phyloP scores from a whole-genome alignment of 1,140 invertebrate species.

The Oncopeltus fasciatus region DNA sequence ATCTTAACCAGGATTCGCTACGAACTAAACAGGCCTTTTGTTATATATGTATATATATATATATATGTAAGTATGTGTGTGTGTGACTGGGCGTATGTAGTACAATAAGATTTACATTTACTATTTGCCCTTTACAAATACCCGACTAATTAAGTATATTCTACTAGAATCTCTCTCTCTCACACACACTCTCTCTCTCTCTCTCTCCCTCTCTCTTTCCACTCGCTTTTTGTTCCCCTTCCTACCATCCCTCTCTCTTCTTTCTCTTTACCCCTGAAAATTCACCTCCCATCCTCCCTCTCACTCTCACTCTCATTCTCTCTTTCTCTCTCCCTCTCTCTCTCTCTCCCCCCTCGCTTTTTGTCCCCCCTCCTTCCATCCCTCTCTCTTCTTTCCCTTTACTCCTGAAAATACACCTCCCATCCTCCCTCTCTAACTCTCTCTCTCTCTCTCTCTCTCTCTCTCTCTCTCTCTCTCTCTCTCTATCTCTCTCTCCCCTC shows the following conservation, averaged over 20 bases:
- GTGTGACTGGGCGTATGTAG: too few species aligned
- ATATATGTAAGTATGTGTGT: too few species aligned
- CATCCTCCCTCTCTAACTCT: conserved; percentile 6
- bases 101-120: too few species aligned
- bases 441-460: conserved; percentile 7
- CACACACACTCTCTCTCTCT: not conserved
- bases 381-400: conserved; percentile 2
- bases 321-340: conserved; percentile 5
- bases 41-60: too few species aligned
- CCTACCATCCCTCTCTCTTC: not conserved
- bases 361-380: not conserved
- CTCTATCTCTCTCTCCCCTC: not conserved
- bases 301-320: not conserved
- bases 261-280: not conserved
- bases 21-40: too few species aligned
- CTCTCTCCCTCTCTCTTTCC: not conserved
- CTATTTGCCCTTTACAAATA: too few species aligned
- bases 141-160: too few species aligned
- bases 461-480: conserved; percentile 9
- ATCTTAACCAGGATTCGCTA: too few species aligned
- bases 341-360: not conserved
- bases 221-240: not conserved
- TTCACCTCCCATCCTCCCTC: not conserved
- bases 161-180: not conserved
- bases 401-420: too few species aligned